Evolutionary conservation across 2,797 vertebrate species (phyloP), one percentile per base, ranked within the genome.

Genomic region (Arctocebus calabarensis): DNA sequence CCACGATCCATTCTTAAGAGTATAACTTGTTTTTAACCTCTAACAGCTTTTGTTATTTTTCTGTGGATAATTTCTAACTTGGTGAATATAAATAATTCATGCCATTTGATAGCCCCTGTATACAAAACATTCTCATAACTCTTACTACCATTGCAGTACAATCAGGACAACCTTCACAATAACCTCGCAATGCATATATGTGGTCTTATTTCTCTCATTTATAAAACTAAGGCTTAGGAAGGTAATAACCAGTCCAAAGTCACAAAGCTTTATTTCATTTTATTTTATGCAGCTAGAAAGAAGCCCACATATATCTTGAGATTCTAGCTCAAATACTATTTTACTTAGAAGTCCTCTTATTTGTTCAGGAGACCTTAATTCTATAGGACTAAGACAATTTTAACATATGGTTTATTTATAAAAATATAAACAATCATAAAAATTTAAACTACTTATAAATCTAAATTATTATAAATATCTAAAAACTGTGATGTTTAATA

Each of bases 381-480:
- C 34, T 88, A 2, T 55, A 29, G 6, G 61, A 87, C 7, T 61
- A 91, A 57, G 64, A 66, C 4, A 37, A 85, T 68, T 66, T 83
- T 68, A 91, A 61, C 3, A 59, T 29, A 74, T 55, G 11, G 10
- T 71, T 79, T 55, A 70, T 88, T 91, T 79, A 77, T 32, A 59
- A 92, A 93, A 88, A 55, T 45, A 40, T 62, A 87, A 83, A 20
- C 5, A 91, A 52, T 77, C 70, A 87, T 32, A 78, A 84, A 84
- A 45, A 43, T 70, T 32, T 86, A 62, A 75, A 23, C 27, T 59
- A 25, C 17, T 55, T 70, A 61, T 62, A 94, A 85, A 74, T 57
- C 84, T 40, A 82, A 73, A 84, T 13, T 64, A 43, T 74, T 57
- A 57, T 61, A 20, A 40, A 23, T 55, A 85, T 52, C 22, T n/a